Evolutionary conservation across 2,888 invertebrate genomes (phyloP), one percentile per base, ranked within the genome.

Genomic region (Tethea ocularis): DNA sequence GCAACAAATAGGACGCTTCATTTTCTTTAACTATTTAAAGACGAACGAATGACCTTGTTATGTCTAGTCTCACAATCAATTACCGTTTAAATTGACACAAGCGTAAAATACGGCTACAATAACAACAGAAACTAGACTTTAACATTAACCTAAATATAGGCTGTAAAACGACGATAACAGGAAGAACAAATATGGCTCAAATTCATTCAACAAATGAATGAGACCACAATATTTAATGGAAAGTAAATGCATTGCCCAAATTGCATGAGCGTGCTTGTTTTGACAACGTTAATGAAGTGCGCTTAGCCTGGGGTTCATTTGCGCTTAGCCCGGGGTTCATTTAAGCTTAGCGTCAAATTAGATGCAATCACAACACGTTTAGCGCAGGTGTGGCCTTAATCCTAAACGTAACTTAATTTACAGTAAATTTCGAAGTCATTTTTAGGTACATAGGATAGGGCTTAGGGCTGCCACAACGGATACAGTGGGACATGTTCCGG

Each of bases 351-450:
- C 24, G 24, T 52, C n/a, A 52, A 52, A 52, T 52, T 52, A 52
- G 52, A 52, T 52, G 52, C 52, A 52, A 52, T 52, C 52, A n/a
- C 52, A 52, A 24, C 23, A 10, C 52, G n/a, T 52, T 52, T 51
- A 24, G 13, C 51, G 13, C 15, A 22, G 24, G 51, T 23, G 51
- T 51, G 22, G 23, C n/a, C 41, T 41, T 17, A 41, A 41, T 41
- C 17, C n/a, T 41, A 41, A 41, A 41, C n/a, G 15, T 41, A 41
- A 41, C 38, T 17, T 8, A 41, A 41, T 41, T 41, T 41, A 17
- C 17, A 17, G 11, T 15, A 38, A 1, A 17, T 17, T 41, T 41
- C 38, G 6, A 41, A 6, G n/a, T 41, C n/a, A 41, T 41, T 41
- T 17, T n/a, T 41, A n/a, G n/a, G 5, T 41, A 17, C 5, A 29